Conservation (phyloP, 2,113 vertebrate species). For the Amphiprion percula region DNA sequence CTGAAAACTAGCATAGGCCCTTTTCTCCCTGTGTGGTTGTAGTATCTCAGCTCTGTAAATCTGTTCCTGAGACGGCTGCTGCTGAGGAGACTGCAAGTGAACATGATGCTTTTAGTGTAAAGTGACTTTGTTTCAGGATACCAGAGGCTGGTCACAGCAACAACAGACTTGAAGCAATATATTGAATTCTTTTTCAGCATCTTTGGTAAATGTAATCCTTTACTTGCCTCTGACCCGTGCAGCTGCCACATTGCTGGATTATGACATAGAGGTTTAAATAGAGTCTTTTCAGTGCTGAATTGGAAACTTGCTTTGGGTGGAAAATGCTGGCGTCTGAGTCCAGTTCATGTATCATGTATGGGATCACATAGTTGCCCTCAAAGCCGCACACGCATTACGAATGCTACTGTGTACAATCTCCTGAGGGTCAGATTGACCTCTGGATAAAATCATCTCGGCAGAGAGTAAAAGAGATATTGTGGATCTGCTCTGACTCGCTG, state of each 20-base stretch:
- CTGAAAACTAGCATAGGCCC: neutral
- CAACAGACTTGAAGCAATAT: neutral
- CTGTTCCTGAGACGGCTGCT: slow-evolving; percentile 11
- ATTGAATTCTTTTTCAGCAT: too few species aligned
- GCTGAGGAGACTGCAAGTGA: neutral
- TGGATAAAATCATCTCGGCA: neutral
- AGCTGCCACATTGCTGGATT: slow-evolving; percentile 2
- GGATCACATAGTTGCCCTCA: neutral
- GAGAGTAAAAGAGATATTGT: neutral
- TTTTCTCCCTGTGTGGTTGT: neutral
- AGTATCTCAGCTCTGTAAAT: neutral
- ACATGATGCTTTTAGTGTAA: slow-evolving; percentile 2
- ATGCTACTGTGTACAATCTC: neutral
- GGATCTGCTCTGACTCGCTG: neutral
- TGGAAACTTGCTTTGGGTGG: neutral
- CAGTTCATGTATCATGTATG: neutral
- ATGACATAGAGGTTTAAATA: neutral
- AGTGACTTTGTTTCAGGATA: neutral
- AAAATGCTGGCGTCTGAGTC: slow-evolving; percentile 1
- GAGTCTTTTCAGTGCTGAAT: neutral
- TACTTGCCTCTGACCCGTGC: neutral
- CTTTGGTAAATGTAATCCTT: neutral
- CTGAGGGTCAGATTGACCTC: neutral
- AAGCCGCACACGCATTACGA: neutral
- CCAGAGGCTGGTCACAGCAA: neutral